A percentile compares a stretch with the other conserved stretches of the same genome.
phyloP scores from a whole-genome alignment of 2,113 vertebrate genomes.

The Scomber scombrus region DNA sequence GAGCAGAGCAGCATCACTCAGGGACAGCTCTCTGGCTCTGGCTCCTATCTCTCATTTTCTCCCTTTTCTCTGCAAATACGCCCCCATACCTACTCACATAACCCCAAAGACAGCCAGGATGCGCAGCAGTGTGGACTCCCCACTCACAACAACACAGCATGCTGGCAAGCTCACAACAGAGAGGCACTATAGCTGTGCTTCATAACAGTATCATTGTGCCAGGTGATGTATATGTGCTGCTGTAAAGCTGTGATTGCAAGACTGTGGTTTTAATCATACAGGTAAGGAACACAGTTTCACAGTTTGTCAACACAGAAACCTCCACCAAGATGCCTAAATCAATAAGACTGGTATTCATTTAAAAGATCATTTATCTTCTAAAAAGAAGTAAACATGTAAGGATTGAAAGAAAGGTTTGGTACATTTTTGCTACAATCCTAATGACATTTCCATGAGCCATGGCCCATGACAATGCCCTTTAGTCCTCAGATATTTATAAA shows the following conservation, averaged over 20 bases:
- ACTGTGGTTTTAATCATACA: slow-evolving; percentile 5
- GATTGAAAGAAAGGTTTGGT: slow-evolving; percentile 29
- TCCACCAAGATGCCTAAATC: background rate
- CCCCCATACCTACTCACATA: slow-evolving; percentile 69
- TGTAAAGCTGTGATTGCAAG: slow-evolving; percentile 30
- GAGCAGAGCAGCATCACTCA: slow-evolving; percentile 75
- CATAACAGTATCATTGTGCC: slow-evolving; percentile 52
- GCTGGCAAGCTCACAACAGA: slow-evolving; percentile 71
- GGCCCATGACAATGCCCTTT: slow-evolving; percentile 68
- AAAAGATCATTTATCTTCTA: background rate
- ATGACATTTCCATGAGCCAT: slow-evolving; percentile 65
- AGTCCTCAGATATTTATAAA: slow-evolving; percentile 74
- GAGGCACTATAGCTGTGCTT: slow-evolving; percentile 53
- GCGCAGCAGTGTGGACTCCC: slow-evolving; percentile 63
- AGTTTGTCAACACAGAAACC: background rate
- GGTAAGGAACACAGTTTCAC: slow-evolving; percentile 4
- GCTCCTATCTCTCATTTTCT: slow-evolving; percentile 75
- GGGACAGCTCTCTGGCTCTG: slow-evolving; percentile 71
- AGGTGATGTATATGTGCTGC: slow-evolving; percentile 61
- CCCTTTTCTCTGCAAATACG: slow-evolving; percentile 67
- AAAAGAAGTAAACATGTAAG: slow-evolving; percentile 17
- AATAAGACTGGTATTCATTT: background rate
- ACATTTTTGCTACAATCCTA: slow-evolving; percentile 44
- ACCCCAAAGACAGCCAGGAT: slow-evolving; percentile 66
- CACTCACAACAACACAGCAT: slow-evolving; percentile 67